Evolutionary conservation across 2,797 vertebrate genomes (phyloP), one percentile per base, ranked within the genome.

Genomic region (Rhinatrema bivittatum): DNA sequence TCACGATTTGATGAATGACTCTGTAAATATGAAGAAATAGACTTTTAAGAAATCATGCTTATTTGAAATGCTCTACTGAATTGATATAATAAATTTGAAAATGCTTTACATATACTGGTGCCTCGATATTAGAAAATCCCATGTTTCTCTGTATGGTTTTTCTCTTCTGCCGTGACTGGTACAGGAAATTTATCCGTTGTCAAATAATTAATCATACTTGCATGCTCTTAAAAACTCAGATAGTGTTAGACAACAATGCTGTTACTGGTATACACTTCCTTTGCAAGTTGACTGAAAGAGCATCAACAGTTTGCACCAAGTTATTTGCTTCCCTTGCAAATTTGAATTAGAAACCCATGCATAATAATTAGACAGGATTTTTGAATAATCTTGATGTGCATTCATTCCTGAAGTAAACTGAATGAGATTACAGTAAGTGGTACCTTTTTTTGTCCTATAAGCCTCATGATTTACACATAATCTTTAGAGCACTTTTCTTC

Each of bases 191-290:
- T 57, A 42, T 50, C 35, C 29, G 52, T 27, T 36, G 32, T 46
- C n/a, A 62, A 65, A 62, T 39, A 36, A 20, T 60, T 60, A 57
- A 58, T 65, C 24, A 45, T 53, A 55, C 50, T 65, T 32, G 24
- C 47, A 51, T 42, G 36, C 7, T 47, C n/a, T 39, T 55, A 50
- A 51, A 60, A 25, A 49, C 46, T 61, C 69, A 38, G 29, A 59
- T 55, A 44, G 38, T 53, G 42, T 36, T 14, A 50, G 25, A 51
- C 60, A 61, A 54, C 48, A 65, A 44, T 44, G 53, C 52, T 38
- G 47, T 65, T 18, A 24, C 16, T 56, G 16, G 52, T 54, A 50
- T 50, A 32, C 23, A 28, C 29, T 37, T 54, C 56, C 38, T 36
- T 42, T 53, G 17, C 50, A 35, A 42, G 48, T 28, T 37, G 40